Base-by-base conservation (phyloP, 2,888 invertebrate species). In the Apodemia duryi region DNA sequence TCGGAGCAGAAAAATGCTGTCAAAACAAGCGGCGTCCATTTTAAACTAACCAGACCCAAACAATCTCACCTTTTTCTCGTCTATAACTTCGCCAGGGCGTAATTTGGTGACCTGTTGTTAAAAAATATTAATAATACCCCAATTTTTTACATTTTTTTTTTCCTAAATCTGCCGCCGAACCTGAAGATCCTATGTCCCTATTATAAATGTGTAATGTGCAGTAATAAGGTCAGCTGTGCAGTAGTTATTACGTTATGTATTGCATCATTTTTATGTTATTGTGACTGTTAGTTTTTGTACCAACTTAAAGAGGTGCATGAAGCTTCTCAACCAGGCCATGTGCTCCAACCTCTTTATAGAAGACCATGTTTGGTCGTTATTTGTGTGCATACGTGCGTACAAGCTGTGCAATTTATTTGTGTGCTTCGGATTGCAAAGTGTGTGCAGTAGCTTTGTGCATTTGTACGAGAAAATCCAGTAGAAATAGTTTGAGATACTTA, bases 41-140 rank as follows among this genome's bases (percentile, higher is more conserved):
- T 89, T 88, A 85, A 85, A 85, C 78, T 81, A 86, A 84, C 85
- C 87, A 88, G 89, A 88, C 83, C 88, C 88, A 87, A 83, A 84
- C 82, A 82, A 85, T 89, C 91, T 96, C 96, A 98, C 97, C 97
- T 97, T 96, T 94, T 95, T 96, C 89, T 97, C 97, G 93, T 97
- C 97, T 93, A 97, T 91, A 90, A 98, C 96, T 95, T 97, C 97
- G 90, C 97, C 97, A 80, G 97, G 97, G 82, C 97, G 97, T 92
- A 97, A 96, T 95, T 97, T 96, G 92, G 95, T 96, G 93, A 96
- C 96, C 96, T 92, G 92, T 89, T 87, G 83, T 88, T 85, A 87
- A 75, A 91, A 88, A 90, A 91, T 70, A 88, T 77, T 82, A 85
- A 89, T 87, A 86, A 88, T 88, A 83, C 78, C 83, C 84, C 85